These are phyloP conservation scores for Limnephilus marmoratus DNA, from an alignment of 2,888 invertebrate species.

Conservation along the genomic window DNA sequence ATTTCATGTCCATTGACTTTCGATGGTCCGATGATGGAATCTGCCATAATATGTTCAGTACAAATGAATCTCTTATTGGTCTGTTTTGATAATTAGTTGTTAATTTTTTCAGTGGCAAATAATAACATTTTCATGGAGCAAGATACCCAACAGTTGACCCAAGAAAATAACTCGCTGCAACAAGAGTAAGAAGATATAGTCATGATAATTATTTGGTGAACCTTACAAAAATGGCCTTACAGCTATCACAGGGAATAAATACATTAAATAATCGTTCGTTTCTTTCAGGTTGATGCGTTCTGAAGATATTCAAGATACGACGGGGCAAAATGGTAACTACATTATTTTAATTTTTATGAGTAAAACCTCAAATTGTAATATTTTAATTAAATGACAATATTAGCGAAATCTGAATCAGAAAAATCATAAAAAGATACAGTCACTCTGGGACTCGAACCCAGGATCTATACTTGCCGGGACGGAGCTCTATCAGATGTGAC, in stretches of 20 bases:
- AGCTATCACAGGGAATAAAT: neutral
- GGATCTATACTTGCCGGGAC: too few relatives aligned
- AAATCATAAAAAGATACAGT: too few relatives aligned
- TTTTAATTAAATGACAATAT: too few relatives aligned
- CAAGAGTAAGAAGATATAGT: conserved; percentile 1
- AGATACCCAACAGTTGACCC: neutral
- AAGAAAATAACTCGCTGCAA: conserved; percentile 4
- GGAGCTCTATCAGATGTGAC: too few relatives aligned
- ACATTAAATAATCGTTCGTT: neutral
- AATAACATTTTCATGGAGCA: conserved; percentile 1
- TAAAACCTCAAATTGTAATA: too few relatives aligned
- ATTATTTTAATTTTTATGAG: neutral
- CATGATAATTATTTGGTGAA: neutral
- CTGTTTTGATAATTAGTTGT: neutral
- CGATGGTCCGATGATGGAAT: too few relatives aligned
- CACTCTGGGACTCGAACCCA: too few relatives aligned
- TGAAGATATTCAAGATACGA: conserved; percentile 19
- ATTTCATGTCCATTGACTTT: too few relatives aligned
- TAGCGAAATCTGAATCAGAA: too few relatives aligned
- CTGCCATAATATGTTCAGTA: too few relatives aligned
- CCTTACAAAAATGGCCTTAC: neutral
- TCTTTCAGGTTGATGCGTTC: conserved; percentile 31
- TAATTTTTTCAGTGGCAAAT: conserved; percentile 4
- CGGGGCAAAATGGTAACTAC: conserved; percentile 19
- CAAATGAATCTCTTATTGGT: neutral